Evolutionary conservation across 1,140 invertebrate species (phyloP).

Genomic region (Pemphigus obesinymphae): DNA sequence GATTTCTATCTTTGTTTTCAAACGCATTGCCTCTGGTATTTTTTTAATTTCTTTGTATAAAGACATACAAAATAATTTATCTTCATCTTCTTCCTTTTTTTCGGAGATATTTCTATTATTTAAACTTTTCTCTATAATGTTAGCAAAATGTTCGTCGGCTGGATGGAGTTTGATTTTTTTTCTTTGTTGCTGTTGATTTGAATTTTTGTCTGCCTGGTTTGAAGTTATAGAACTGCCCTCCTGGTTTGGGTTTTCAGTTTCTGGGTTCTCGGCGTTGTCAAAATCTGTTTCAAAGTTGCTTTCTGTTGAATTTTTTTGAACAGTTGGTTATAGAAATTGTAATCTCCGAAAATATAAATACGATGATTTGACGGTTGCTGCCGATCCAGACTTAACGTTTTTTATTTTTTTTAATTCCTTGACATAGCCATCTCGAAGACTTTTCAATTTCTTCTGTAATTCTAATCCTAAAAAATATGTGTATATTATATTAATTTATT

Average conservation of each 20-base stretch:
- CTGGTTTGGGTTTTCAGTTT: neutral
- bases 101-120: neutral
- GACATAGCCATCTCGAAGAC: neutral
- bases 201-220: neutral
- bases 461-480: conserved; percentile 9
- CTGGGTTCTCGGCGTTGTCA: neutral
- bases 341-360: neutral
- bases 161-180: conserved; percentile 1
- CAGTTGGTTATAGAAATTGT: conserved; percentile 9
- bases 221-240: neutral
- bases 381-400: neutral
- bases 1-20: neutral
- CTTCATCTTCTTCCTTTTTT: conserved; percentile 4
- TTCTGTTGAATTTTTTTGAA: conserved; percentile 2
- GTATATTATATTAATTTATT: too few relatives aligned
- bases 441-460: conserved; percentile 7
- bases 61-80: conserved; percentile 17
- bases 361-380: neutral
- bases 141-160: too few relatives aligned
- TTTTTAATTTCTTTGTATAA: conserved; percentile 17
- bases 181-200: conserved; percentile 1
- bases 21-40: neutral
- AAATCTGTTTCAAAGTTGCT: conserved; percentile 6
- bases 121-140: conserved; percentile 7
- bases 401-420: conserved; percentile 5